Percentiles rank a stretch among this genome's conserved stretches.
Evolutionary conservation across 1,140 invertebrate species (phyloP).

Genomic region (Phthorimaea operculella): DNA sequence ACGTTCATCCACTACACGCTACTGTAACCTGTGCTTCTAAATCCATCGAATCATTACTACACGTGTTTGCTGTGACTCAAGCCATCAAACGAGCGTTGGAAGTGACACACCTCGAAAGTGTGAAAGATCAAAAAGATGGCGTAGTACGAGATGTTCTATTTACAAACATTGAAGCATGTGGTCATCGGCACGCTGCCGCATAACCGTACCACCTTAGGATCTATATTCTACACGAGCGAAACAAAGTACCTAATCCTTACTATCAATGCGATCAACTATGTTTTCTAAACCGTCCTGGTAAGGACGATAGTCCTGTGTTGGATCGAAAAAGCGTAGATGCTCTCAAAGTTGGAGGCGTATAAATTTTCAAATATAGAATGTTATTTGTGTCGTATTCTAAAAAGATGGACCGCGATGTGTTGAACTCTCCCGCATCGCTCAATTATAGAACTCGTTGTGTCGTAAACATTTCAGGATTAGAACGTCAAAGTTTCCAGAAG

Average conservation of each 20-base stretch:
- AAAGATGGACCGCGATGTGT: conserved; percentile 66
- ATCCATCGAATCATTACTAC: conserved; percentile 18
- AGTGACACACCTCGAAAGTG: conserved; percentile 24
- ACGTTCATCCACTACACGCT: neutral
- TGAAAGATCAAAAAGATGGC: conserved; percentile 31
- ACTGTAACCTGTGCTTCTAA: neutral
- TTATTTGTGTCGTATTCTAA: conserved; percentile 68
- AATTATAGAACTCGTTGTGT: conserved; percentile 63
- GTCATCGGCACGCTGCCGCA: conserved; percentile 61
- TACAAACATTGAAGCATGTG: conserved; percentile 67
- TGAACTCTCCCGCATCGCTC: conserved; percentile 66
- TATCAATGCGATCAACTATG: conserved; percentile 20
- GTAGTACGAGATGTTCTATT: conserved; percentile 56
- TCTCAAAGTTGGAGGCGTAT: conserved; percentile 51
- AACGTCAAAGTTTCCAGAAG: conserved; percentile 27
- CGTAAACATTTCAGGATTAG: conserved; percentile 34
- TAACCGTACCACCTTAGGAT: conserved; percentile 59
- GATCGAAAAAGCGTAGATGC: conserved; percentile 27
- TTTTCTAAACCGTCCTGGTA: conserved; percentile 24
- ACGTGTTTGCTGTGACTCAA: neutral
- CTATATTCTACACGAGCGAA: conserved; percentile 42
- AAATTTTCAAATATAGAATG: conserved; percentile 67
- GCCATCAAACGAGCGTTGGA: conserved; percentile 30
- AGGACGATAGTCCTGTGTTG: conserved; percentile 22
- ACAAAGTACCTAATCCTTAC: conserved; percentile 35